These are phyloP conservation scores for Pocillopora damicornis DNA, from an alignment of 64 coral and sea anemone species.

Conservation along the genomic window DNA sequence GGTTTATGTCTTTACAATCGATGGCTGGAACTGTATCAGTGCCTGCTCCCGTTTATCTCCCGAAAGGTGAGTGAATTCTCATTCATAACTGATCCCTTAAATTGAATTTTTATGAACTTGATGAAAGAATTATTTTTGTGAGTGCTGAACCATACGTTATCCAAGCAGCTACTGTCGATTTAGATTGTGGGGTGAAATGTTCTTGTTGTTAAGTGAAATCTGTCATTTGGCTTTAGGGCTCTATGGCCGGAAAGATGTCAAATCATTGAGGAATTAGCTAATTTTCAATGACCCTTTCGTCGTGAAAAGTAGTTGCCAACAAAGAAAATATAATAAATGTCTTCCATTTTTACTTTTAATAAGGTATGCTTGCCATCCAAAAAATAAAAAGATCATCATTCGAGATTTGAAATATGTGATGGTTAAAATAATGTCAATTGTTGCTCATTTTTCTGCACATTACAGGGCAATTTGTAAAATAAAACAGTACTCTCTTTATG, in stretches of 20 bases:
- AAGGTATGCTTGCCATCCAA: neutral
- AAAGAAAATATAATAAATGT: neutral
- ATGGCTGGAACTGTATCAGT: constrained; percentile 53
- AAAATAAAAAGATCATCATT: neutral
- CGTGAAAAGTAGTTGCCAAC: neutral
- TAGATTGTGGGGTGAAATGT: neutral
- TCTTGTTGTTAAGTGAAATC: neutral
- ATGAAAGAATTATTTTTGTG: too few relatives aligned
- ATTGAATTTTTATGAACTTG: too few relatives aligned
- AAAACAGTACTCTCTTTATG: neutral
- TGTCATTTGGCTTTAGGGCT: constrained; percentile 3
- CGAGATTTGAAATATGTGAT: too few relatives aligned
- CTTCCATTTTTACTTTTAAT: neutral
- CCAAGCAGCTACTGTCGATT: neutral
- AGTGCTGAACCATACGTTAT: too few relatives aligned
- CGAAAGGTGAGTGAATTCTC: constrained; percentile 53
- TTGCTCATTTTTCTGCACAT: neutral
- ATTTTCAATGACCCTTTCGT: neutral
- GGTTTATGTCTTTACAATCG: constrained; percentile 56
- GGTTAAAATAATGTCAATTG: neutral
- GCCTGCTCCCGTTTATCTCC: constrained; percentile 43
- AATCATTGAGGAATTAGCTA: neutral
- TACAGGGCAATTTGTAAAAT: neutral
- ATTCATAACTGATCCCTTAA: neutral
- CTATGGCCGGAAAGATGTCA: constrained; percentile 2